A percentile compares a stretch with the other conserved stretches of the same genome.
Evolutionary conservation across 2,888 invertebrate genomes (phyloP).

Genomic region (Scaptomyza tumidula): DNA sequence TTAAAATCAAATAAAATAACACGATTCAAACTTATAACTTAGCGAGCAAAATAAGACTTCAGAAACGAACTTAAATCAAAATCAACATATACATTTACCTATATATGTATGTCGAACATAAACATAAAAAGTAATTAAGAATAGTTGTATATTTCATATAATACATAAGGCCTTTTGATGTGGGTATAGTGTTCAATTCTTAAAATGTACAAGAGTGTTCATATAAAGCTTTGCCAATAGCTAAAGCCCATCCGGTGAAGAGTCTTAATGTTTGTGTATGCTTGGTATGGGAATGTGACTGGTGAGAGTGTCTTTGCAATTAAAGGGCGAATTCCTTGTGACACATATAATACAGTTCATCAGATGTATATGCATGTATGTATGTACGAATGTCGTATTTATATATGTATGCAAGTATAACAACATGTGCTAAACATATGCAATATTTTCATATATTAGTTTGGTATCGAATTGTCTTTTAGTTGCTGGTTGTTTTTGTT

Average conservation of each 20-base stretch:
- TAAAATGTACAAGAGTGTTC: slow-evolving; percentile 42
- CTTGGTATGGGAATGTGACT: slow-evolving; percentile 24
- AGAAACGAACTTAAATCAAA: slow-evolving; percentile 59
- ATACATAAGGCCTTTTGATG: slow-evolving; percentile 73
- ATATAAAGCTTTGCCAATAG: slow-evolving; percentile 16
- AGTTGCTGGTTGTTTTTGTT: slow-evolving; percentile 10
- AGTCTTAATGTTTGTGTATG: slow-evolving; percentile 14
- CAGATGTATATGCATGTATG: slow-evolving; percentile 31
- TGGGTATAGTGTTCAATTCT: slow-evolving; percentile 46
- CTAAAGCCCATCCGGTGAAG: slow-evolving; percentile 39
- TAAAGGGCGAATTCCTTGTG: slow-evolving; percentile 57
- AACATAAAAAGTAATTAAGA: slow-evolving; percentile 57
- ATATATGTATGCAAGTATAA: slow-evolving; percentile 31
- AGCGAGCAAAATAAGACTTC: slow-evolving; percentile 57
- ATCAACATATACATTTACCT: slow-evolving; percentile 10
- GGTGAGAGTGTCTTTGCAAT: slow-evolving; percentile 27
- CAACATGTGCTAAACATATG: slow-evolving; percentile 60
- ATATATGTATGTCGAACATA: slow-evolving; percentile 57
- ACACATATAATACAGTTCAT: slow-evolving; percentile 69
- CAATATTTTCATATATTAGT: slow-evolving; percentile 51
- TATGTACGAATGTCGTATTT: slow-evolving; percentile 15
- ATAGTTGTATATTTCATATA: slow-evolving; percentile 67
- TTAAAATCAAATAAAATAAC: slow-evolving; percentile 56
- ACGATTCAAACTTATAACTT: slow-evolving; percentile 51
- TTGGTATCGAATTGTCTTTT: slow-evolving; percentile 43